Evolutionary conservation across 2,888 invertebrate species (phyloP).

Genomic region (Hypercompe scribonia): DNA sequence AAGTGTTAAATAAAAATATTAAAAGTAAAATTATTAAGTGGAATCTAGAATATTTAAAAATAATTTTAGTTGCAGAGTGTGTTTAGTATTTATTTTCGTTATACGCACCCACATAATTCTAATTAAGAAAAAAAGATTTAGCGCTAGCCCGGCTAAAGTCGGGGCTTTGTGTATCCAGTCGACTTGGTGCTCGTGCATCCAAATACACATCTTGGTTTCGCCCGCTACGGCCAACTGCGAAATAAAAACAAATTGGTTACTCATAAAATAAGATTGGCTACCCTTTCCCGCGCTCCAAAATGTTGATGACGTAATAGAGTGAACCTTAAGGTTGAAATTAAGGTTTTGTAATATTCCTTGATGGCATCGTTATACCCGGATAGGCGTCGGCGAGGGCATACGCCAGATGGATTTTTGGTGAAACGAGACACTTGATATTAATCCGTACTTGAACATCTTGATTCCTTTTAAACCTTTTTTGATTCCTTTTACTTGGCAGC

Average conservation of each 20-base stretch:
- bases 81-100: neutral
- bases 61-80: neutral
- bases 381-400: conserved; percentile 8
- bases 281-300: conserved; percentile 17
- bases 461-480: neutral
- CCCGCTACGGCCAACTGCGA: conserved; percentile 68
- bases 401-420: conserved; percentile 15
- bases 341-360: conserved; percentile 29
- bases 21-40: neutral
- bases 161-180: conserved; percentile 97
- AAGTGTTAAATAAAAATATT: neutral
- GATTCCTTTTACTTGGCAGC: neutral
- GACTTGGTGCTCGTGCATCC: conserved; percentile 92
- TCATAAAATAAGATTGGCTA: conserved; percentile 34
- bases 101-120: conserved; percentile 95
- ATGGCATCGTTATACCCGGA: conserved; percentile 23
- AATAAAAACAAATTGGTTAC: conserved; percentile 38
- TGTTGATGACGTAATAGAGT: conserved; percentile 16
- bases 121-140: conserved; percentile 93
- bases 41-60: neutral
- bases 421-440: conserved; percentile 15
- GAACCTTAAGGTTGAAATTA: conserved; percentile 24
- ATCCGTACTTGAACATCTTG: conserved; percentile 10
- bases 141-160: conserved; percentile 92
- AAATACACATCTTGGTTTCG: conserved; percentile 89